Percentiles rank a stretch among this genome's conserved stretches.
Conservation (phyloP, 2,888 invertebrate genomes). For the Prostheceraeus crozeri region DNA sequence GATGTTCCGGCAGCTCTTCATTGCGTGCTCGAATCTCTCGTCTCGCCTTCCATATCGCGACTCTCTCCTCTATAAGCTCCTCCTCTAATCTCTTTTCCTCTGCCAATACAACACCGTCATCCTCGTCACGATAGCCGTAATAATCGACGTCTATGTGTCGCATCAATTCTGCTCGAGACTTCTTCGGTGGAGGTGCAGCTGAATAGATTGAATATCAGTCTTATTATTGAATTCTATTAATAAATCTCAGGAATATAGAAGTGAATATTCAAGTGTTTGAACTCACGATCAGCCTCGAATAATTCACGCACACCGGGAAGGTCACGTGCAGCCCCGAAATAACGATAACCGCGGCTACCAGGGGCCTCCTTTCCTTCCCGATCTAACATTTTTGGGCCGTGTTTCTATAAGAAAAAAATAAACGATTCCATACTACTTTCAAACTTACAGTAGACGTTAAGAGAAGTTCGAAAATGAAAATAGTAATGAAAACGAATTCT, state of each 20-base stretch:
- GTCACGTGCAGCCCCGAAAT: constrained; percentile 95
- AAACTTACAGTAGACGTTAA: not conserved
- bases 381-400: constrained; percentile 70
- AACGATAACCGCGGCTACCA: constrained; percentile 85
- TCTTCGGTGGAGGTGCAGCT: constrained; percentile 77
- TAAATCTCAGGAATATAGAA: too few species aligned
- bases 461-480: too few species aligned
- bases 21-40: too few species aligned
- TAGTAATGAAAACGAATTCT: too few species aligned
- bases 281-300: constrained; percentile 70
- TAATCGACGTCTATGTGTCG: constrained; percentile 96
- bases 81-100: constrained; percentile 66
- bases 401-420: constrained; percentile 58
- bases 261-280: too few species aligned
- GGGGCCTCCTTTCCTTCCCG: constrained; percentile 74
- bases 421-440: not conserved
- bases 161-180: constrained; percentile 91
- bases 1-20: too few species aligned
- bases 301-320: constrained; percentile 92
- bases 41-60: constrained; percentile 67
- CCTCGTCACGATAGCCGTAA: constrained; percentile 96
- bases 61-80: constrained; percentile 59
- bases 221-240: not conserved
- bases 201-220: not conserved
- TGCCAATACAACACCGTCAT: constrained; percentile 86